These are phyloP conservation scores for Hirundichthys speculiger DNA, from an alignment of 2,113 vertebrate genomes.

Conservation along the genomic window DNA sequence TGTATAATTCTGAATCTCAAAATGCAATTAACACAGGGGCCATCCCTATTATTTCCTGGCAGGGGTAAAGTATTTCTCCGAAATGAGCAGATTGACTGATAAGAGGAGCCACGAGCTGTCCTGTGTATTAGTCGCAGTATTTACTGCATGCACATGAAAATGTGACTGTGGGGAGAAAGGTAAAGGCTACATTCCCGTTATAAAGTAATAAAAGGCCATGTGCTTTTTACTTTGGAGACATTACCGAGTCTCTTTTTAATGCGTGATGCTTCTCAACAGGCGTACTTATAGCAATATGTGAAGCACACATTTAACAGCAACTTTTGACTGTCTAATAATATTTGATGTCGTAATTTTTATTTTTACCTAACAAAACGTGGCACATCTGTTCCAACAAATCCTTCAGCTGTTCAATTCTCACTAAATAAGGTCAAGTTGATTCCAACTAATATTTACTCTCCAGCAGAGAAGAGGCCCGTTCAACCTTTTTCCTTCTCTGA, in stretches of 20 bases:
- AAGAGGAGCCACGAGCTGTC: conserved; percentile 25
- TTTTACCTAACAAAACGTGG: too few species aligned
- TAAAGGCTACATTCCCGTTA: not conserved
- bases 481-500: too few species aligned
- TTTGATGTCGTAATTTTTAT: too few species aligned
- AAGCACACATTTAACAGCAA: not conserved
- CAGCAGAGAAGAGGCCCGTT: too few species aligned
- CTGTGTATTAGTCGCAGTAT: conserved; percentile 17
- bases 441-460: too few species aligned
- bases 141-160: conserved; percentile 42
- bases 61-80: conserved; percentile 46
- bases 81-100: conserved; percentile 69
- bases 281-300: not conserved
- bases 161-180: not conserved
- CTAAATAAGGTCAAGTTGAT: too few species aligned
- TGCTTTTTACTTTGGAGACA: conserved; percentile 12
- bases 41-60: conserved; percentile 60
- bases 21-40: conserved; percentile 76
- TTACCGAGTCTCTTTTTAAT: conserved; percentile 20
- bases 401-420: too few species aligned
- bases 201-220: conserved; percentile 40
- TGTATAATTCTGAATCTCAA: conserved; percentile 54
- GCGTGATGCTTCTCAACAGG: too few species aligned
- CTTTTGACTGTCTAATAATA: too few species aligned
- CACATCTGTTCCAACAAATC: too few species aligned